Base-by-base conservation (phyloP, 2,888 invertebrate genomes). In the Strigamia crassipes region DNA sequence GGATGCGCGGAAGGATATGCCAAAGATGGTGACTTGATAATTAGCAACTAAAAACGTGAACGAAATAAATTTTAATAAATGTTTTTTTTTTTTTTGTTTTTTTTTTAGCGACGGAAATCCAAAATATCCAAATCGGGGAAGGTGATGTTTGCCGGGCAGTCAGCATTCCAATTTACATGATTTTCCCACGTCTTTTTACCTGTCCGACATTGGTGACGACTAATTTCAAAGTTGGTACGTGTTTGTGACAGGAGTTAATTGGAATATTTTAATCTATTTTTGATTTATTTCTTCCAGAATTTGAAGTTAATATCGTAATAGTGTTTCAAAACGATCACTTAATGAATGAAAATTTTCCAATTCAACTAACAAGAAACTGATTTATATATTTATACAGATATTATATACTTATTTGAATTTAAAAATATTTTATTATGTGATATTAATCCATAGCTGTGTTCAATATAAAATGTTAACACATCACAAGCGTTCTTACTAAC, bases 111-210 rank as follows among this genome's bases (percentile, higher is more conserved):
- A 98, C 97, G 10, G 98, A 99, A 91, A 96, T 99, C 85, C 98
- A 98, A 90, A 98, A 97, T 87, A 96, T 99, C 87, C 98, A 99
- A 91, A 93, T 98, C 83, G 96, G 95, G 0, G 96, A 95, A 86
- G 98, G 98, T 41, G 96, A 97, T 89, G 92, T 96, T 81, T 91
- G 92, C 81, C 92, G 94, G 83, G 92, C 93, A 84, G 89, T 96
- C 78, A 91, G 93, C 84, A 92, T 99, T 86, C 97, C 97, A 41
- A 94, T 98, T 86, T 92, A 95, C 89, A 97, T 98, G 97, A 92
- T 97, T 86, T 94, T 98, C 88, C 98, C 98, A 81, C 90, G 98
- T 79, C 90, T 98, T 80, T 99, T 98, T 89, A 96, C 97, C 1
- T 97, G 97, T 87, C 96, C 97, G 61, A 96, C 97, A 73, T 90